Base-by-base conservation (phyloP, 2,113 vertebrate genomes). In the Rhinoptilus africanus region DNA sequence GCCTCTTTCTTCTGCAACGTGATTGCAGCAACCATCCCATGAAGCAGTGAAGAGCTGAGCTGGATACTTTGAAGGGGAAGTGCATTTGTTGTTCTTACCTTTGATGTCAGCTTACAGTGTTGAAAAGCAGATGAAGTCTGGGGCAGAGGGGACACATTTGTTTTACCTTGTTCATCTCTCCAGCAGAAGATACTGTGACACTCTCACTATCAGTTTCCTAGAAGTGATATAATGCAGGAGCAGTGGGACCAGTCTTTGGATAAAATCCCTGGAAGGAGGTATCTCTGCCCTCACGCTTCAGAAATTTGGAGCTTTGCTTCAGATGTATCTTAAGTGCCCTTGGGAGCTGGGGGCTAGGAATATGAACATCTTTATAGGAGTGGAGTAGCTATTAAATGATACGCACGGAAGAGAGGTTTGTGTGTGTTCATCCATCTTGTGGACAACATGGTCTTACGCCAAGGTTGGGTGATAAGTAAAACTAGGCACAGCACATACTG, bases 401-500 rank as follows among this genome's bases (percentile, higher is more conserved):
- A 51, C 14, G 48, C 17, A 34, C 12, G 72, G 0, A 5, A 73
- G 27, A 47, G 37, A 47, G 8, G 5, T 37, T 68, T 88, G 7
- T 2, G 0, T 51, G n/a, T 57, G 10, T 63, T 89, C 2, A 0
- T 43, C 56, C 21, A 8, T n/a, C 27, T 32, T 8, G 1, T 41
- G 47, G 60, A 17, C 56, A 68, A 17, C 14, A 5, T 1, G 16
- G 18, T 34, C 54, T 51, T 47, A 57, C 73, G 48, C 7, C 53
- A 56, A 24, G 6, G 24, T 2, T 39, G 50, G n/a, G 11, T 14
- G 14, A 57, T 10, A 83, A 59, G 28, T 19, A 88, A 68, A 85
- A 53, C 24, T 20, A 8, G 8, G 10, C 24, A 32, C 10, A 64
- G 13, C 12, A 27, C 2, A 0, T 14, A 48, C 19, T 18, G 63